Evolutionary conservation across 2,888 invertebrate species (phyloP).

Genomic region (Boloria euphrosyne): DNA sequence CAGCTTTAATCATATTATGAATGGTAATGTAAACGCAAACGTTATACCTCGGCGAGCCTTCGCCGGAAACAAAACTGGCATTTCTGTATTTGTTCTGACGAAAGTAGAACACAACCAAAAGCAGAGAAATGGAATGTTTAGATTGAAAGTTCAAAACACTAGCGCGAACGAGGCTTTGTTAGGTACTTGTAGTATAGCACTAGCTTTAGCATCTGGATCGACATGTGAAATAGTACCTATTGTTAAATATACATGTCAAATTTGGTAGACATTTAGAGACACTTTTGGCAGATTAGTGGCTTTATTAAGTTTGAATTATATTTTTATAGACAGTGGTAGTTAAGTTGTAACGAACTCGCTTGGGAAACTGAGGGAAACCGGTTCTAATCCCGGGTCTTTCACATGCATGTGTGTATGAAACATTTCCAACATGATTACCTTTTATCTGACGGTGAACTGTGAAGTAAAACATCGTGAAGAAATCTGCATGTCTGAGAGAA

Average conservation of each 20-base stretch:
- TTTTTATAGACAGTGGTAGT: too few relatives aligned
- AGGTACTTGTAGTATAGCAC: neutral
- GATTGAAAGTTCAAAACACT: constrained; percentile 27
- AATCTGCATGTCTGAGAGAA: too few relatives aligned
- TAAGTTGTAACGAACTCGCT: too few relatives aligned
- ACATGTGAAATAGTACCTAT: neutral
- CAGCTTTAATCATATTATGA: constrained; percentile 1
- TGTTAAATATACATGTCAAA: neutral
- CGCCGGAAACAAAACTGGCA: constrained; percentile 19
- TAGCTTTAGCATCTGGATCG: neutral
- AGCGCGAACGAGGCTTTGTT: constrained; percentile 9
- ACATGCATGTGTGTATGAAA: too few relatives aligned
- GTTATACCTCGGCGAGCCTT: constrained; percentile 12
- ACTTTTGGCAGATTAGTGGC: too few relatives aligned
- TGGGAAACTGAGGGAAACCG: too few relatives aligned
- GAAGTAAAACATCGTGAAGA: too few relatives aligned
- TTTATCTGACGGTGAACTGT: too few relatives aligned
- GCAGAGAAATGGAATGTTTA: constrained; percentile 29
- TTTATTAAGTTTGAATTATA: too few relatives aligned
- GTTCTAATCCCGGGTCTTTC: too few relatives aligned
- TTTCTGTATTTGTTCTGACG: constrained; percentile 19
- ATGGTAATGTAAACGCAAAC: constrained; percentile 1
- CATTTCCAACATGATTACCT: too few relatives aligned
- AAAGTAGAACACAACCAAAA: constrained; percentile 30
- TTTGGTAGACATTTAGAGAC: neutral